These are phyloP conservation scores for Eupithecia subumbrata DNA, from an alignment of 2,888 invertebrate genomes.

Conservation along the genomic window DNA sequence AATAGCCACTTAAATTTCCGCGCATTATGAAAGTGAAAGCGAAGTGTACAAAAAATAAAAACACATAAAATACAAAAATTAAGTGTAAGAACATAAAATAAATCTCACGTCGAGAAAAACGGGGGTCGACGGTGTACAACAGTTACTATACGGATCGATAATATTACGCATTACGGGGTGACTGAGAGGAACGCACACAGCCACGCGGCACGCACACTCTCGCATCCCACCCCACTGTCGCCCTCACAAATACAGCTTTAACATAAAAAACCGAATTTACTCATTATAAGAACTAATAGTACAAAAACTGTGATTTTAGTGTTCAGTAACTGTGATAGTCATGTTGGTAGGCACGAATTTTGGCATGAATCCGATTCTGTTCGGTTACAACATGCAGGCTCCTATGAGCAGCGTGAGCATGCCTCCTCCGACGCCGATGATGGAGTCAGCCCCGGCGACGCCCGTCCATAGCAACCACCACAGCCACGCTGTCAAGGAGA, in stretches of 20 bases:
- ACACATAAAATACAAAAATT: slow-evolving; percentile 44
- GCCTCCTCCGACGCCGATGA: slow-evolving; percentile 51
- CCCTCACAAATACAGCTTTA: slow-evolving; percentile 74
- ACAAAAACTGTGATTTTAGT: slow-evolving; percentile 78
- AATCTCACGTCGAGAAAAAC: slow-evolving; percentile 69
- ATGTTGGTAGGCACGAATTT: slow-evolving; percentile 77
- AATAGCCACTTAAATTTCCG: slow-evolving; percentile 29
- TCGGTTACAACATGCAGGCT: slow-evolving; percentile 68
- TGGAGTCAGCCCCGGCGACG: slow-evolving; percentile 73
- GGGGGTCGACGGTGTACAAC: slow-evolving; percentile 64
- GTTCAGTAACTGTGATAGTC: slow-evolving; percentile 73
- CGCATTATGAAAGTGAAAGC: slow-evolving; percentile 29
- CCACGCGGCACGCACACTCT: slow-evolving; percentile 57
- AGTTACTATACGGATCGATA: slow-evolving; percentile 82
- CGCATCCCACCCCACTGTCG: slow-evolving; percentile 62
- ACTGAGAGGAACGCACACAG: slow-evolving; percentile 69
- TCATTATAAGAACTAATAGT: slow-evolving; percentile 71
- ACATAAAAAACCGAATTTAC: slow-evolving; percentile 80
- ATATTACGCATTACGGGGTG: slow-evolving; percentile 81
- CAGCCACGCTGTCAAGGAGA: slow-evolving; percentile 46
- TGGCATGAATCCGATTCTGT: slow-evolving; percentile 70
- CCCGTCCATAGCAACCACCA: slow-evolving; percentile 64
- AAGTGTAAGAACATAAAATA: slow-evolving; percentile 65
- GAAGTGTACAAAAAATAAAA: slow-evolving; percentile 42
- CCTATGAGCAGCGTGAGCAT: slow-evolving; percentile 40